Percentiles rank a stretch among this genome's conserved stretches.
These are phyloP conservation scores for Scaptodrosophila lebanonensis DNA, from an alignment of 1,140 invertebrate species.

Conservation along the genomic window DNA sequence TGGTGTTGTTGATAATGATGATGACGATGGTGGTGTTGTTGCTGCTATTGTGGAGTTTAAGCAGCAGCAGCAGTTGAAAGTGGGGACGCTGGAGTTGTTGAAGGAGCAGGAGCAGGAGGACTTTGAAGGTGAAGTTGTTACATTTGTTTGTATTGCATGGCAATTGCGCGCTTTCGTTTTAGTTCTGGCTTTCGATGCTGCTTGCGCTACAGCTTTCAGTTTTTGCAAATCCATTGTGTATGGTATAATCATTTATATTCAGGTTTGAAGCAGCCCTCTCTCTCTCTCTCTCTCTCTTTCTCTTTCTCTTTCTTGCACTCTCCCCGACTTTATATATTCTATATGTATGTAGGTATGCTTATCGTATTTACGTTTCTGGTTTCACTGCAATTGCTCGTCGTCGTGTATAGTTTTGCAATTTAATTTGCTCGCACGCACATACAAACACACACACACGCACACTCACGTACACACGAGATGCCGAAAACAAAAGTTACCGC, in stretches of 20 bases:
- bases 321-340: slow-evolving; percentile 9
- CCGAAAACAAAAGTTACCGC: slow-evolving; percentile 31
- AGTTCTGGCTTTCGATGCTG: slow-evolving; percentile 12
- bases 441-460: background rate
- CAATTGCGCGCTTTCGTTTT: slow-evolving; percentile 25
- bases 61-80: background rate
- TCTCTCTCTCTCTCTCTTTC: too few species aligned
- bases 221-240: slow-evolving; percentile 64
- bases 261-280: too few species aligned
- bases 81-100: slow-evolving; percentile 13
- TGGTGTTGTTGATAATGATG: too few species aligned
- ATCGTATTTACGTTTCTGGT: slow-evolving; percentile 5
- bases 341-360: slow-evolving; percentile 21
- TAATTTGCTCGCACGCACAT: slow-evolving; percentile 32
- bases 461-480: background rate
- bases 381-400: background rate
- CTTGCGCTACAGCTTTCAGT: slow-evolving; percentile 27
- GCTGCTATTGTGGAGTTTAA: too few species aligned
- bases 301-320: too few species aligned
- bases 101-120: slow-evolving; percentile 10
- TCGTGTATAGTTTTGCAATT: slow-evolving; percentile 38
- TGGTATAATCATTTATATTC: slow-evolving; percentile 44
- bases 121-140: slow-evolving; percentile 25
- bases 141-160: slow-evolving; percentile 38
- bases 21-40: too few species aligned